A percentile compares a stretch with the other conserved stretches of the same genome.
Evolutionary conservation across 2,888 invertebrate species (phyloP).

Genomic region (Trichogramma dendrolimi): DNA sequence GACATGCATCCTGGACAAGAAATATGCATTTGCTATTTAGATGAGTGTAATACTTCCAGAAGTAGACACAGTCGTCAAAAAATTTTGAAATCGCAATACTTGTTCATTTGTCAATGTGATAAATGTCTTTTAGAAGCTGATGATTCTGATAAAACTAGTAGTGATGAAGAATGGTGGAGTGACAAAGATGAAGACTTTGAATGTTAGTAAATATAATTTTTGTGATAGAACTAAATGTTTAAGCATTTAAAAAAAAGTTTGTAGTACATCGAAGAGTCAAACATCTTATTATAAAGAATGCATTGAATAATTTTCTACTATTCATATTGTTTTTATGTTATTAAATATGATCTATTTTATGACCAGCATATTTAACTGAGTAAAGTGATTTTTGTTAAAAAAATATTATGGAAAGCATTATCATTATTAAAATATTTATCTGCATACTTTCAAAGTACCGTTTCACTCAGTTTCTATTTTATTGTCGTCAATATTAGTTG

Average conservation of each 20-base stretch:
- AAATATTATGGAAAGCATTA: not conserved
- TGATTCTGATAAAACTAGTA: constrained; percentile 74
- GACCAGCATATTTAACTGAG: too few species aligned
- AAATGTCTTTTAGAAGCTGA: constrained; percentile 71
- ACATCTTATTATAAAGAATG: not conserved
- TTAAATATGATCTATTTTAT: too few species aligned
- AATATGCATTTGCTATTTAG: constrained; percentile 85
- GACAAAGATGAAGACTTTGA: constrained; percentile 50
- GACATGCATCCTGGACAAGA: constrained; percentile 79
- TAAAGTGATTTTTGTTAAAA: too few species aligned
- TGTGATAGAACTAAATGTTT: not conserved
- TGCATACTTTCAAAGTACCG: too few species aligned
- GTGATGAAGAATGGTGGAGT: constrained; percentile 78
- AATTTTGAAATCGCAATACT: constrained; percentile 71
- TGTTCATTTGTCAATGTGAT: constrained; percentile 77
- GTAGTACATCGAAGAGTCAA: not conserved
- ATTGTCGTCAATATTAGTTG: too few species aligned
- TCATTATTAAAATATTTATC: not conserved
- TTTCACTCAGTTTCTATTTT: too few species aligned
- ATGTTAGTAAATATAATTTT: constrained; percentile 3
- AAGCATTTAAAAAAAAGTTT: not conserved
- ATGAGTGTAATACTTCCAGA: constrained; percentile 74
- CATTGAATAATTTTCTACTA: not conserved
- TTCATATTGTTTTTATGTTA: not conserved
- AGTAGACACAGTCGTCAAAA: constrained; percentile 86